Base-by-base conservation (phyloP, 2,113 vertebrate species). In the Sylvia atricapilla region DNA sequence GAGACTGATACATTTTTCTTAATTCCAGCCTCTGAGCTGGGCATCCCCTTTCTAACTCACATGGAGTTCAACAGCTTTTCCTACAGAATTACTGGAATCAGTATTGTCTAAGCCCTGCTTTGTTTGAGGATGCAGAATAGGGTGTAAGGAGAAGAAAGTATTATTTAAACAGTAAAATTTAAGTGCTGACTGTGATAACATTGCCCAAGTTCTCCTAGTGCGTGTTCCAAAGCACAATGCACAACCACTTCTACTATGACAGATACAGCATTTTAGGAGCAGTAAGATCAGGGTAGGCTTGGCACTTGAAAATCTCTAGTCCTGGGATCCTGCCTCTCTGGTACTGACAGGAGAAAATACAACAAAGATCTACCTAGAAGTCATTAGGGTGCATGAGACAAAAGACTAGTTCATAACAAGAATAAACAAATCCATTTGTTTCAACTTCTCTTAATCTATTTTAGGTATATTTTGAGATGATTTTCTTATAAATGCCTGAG, bases 371-470 rank as follows among this genome's bases (percentile, higher is more conserved):
- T 79, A 63, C 13, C 13, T 23, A 31, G 24, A 92, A 88, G 52
- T 75, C 33, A 77, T 70, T 53, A 1, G 1, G 5, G 11, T 33
- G 4, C 11, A 8, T 44, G 44, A 70, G 18, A 77, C 21, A 91
- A 52, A 92, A n/a, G 3, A 79, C 15, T 28, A 58, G 27, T 30
- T 85, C 39, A 46, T 70, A 37, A 70, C 76, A 85, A 52, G 44
- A 62, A 88, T 49, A 92, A 86, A 88, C 20, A 66, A 94, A 88
- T 47, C 28, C 13, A 68, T 70, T 84, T 75, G 16, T 46, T 90
- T 69, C 30, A 75, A 80, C 7, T 59, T 78, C 19, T 81, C 43
- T 30, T 64, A 41, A 72, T 75, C 62, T 41, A 43, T 58, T 89
- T 75, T 68, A 80, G 82, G 37, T 41, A 67, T 70, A 74, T 74